Evolutionary conservation across 1,140 invertebrate genomes (phyloP), one percentile per base, ranked within the genome.

Genomic region (Drosophila tristis): DNA sequence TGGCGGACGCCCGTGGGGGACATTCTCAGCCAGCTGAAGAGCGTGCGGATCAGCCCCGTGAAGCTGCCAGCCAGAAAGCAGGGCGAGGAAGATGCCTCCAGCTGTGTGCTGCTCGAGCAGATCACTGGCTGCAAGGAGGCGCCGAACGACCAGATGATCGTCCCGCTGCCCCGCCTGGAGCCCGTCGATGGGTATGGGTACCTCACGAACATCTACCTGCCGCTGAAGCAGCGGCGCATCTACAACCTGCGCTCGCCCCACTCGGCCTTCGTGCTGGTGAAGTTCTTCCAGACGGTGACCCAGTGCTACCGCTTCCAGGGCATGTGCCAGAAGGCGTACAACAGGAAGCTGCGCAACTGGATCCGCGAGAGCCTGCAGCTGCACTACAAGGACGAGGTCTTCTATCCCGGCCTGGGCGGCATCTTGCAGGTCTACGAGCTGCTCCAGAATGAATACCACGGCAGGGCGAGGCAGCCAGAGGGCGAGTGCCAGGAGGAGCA

Each of bases 351-450:
- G 4, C 72, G 81, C 29, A 20, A 44, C 3, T 92, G 91, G 91
- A 71, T 91, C 43, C 48, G 65, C 1, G 91, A 90, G 11, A 87
- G 66, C 9, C 15, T 92, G 2, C 57, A 87, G 35, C 13, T 67
- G 25, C 85, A 91, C 59, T 81, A 91, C 47, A 57, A 61, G 2
- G 91, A 92, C 50, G 85, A 90, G 16, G 25, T 72, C 13, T 90
- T 92, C 60, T 92, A 92, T 78, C 91, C 91, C 5, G 91, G 90
- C 0, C 58, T 92, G 39, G 91, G 90, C 0, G 91, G 82, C 1
- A 60, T 91, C 0, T 45, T 92, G 39, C 74, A 85, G 50, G 70
- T 92, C 26, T 71, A 80, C 9, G 80, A 89, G 48, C 53, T 62
- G 11, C 45, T 91, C 0, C 0, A 45, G n/a, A 15, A 1, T 0